phyloP scores from a whole-genome alignment of 2,797 vertebrate genomes.

The Premnoplex brunnescens region DNA sequence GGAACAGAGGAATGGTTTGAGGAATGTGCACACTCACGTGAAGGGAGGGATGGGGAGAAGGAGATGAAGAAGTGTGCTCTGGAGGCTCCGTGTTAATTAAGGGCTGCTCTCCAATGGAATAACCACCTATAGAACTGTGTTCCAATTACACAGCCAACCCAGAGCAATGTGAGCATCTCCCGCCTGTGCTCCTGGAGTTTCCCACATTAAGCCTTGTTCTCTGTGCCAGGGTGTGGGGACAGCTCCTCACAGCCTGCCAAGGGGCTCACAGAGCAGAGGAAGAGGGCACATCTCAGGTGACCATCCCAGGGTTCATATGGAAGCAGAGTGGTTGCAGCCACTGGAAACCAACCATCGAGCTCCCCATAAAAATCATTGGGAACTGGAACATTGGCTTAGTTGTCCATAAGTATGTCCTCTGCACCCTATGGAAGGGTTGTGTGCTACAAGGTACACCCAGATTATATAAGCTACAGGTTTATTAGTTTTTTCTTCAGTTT shows the following conservation, averaged over 20 bases:
- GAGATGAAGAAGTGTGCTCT: neutral
- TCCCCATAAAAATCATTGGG: neutral
- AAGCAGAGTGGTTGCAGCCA: neutral
- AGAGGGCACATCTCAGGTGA: neutral
- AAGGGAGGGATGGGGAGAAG: neutral
- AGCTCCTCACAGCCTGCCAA: neutral
- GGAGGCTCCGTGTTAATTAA: neutral
- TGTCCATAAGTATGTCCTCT: neutral
- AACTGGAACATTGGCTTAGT: neutral
- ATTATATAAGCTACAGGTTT: neutral
- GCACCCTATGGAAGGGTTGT: neutral
- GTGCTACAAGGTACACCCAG: neutral
- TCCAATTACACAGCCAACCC: neutral
- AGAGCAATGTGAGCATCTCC: neutral
- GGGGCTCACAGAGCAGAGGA: neutral
- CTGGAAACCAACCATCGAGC: neutral
- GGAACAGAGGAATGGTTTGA: neutral
- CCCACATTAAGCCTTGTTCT: fast-evolving
- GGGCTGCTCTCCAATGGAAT: neutral
- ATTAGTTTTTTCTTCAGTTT: neutral
- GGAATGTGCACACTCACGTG: neutral
- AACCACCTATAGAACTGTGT: neutral
- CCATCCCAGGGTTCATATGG: neutral
- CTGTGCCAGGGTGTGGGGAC: neutral
- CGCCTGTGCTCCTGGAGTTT: neutral